phyloP scores from a whole-genome alignment of 1,140 invertebrate species.

The Drosophila suzukii region DNA sequence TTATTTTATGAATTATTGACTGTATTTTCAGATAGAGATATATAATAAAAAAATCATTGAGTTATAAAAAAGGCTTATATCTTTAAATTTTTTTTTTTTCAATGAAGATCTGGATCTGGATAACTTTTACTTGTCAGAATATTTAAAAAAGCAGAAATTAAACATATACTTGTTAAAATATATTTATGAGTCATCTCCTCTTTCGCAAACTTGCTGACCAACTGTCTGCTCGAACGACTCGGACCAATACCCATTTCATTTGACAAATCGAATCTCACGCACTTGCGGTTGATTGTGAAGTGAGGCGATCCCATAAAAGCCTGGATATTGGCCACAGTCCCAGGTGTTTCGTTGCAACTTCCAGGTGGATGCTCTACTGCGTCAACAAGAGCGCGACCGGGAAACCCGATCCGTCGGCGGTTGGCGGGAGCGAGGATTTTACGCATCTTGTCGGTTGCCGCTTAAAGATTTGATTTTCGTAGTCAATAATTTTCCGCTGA shows the following conservation, averaged over 20 bases:
- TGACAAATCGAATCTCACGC: constrained; percentile 69
- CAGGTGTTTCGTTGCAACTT: constrained; percentile 20
- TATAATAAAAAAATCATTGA: no score
- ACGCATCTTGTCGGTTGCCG: constrained; percentile 1
- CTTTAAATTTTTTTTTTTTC: no score
- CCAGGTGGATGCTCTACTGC: constrained; percentile 30
- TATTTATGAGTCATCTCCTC: neutral
- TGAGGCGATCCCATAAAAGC: constrained; percentile 28
- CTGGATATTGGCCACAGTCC: constrained; percentile 17
- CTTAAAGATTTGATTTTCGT: constrained; percentile 17
- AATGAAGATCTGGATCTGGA: no score
- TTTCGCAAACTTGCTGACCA: neutral
- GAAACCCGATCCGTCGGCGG: constrained; percentile 12
- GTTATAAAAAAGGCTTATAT: no score
- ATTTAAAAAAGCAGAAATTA: no score
- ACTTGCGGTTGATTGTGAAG: constrained; percentile 70
- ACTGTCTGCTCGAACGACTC: neutral
- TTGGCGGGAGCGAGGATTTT: neutral
- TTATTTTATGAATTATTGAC: no score
- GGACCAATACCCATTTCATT: constrained; percentile 25
- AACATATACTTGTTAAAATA: neutral
- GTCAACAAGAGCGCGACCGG: neutral
- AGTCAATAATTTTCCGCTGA: constrained; percentile 38
- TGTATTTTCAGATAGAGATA: no score
- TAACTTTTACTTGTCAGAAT: no score